Base-by-base conservation (phyloP, 2,888 invertebrate genomes). In the Archaeoteleia sp. region DNA sequence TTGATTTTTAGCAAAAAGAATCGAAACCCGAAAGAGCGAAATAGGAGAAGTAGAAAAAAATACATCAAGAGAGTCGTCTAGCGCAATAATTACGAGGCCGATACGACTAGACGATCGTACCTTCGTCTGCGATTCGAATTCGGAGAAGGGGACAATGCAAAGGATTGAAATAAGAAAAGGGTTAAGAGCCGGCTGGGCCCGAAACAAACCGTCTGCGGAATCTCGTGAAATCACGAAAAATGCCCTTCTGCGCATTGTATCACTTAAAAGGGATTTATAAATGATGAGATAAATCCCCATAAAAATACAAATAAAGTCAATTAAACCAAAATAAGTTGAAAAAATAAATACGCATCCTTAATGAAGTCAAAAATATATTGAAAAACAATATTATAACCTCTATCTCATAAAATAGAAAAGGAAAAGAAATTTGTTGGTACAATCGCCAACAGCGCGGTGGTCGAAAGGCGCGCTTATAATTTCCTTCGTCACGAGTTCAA, bases 111-210 rank as follows among this genome's bases (percentile, higher is more conserved):
- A 51, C 57, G 43, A 57, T 45, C 55, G 57, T 46, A 25, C 39
- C 42, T 37, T 53, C 37, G 42, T 15, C 42, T 42, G 13, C 6
- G 42, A 13, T 14, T 42, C 42, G 30, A 35, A 25, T 66, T 66
- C 66, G 60, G 15, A 42, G 66, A 66, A 66, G 51, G 42, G 43
- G 58, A 66, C 66, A 66, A 66, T 66, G 35, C 29, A 48, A 42
- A 37, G 54, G 48, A 66, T 58, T 60, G 15, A 60, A 66, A 66
- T 53, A 60, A 53, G 48, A 66, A 66, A 12, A 66, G 39, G 30
- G 12, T 27, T 37, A 43, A 66, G 35, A 39, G 46, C 27, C 51
- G 51, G 17, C 32, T 49, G n/a, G 46, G 10, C 40, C 13, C 17
- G 39, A 10, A 32, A 57, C 45, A 63, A 57, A 57, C 43, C 39